Percentiles rank a stretch among this genome's conserved stretches.
Conservation (phyloP, 1,140 invertebrate genomes). For the Cotesia vestalis region DNA sequence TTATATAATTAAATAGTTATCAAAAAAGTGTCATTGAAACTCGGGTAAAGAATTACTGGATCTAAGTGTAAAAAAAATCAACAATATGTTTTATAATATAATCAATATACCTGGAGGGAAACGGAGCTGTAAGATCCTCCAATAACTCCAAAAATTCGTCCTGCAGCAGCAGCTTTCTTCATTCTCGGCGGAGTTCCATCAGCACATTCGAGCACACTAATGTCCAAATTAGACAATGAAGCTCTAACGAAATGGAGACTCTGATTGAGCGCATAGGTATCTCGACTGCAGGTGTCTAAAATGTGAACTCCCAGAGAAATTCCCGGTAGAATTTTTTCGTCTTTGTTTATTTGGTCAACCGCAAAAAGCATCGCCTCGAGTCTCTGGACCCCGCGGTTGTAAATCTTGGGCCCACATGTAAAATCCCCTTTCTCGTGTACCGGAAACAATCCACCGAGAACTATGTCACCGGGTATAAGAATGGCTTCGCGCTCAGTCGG, state of each 20-base stretch:
- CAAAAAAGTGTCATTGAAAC: too few relatives aligned
- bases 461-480: slow-evolving; percentile 72
- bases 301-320: slow-evolving; percentile 77
- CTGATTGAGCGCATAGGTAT: slow-evolving; percentile 84
- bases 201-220: slow-evolving; percentile 71
- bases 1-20: too few relatives aligned
- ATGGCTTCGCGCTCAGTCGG: slow-evolving; percentile 53
- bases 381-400: slow-evolving; percentile 82
- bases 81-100: too few relatives aligned
- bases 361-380: slow-evolving; percentile 87
- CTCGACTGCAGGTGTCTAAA: slow-evolving; percentile 81
- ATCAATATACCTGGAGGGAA: slow-evolving; percentile 68
- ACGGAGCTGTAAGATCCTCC: slow-evolving; percentile 79
- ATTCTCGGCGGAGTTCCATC: slow-evolving; percentile 69
- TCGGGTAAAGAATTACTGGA: too few relatives aligned
- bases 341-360: slow-evolving; percentile 77
- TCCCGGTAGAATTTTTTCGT: slow-evolving; percentile 71
- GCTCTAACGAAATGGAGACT: slow-evolving; percentile 81
- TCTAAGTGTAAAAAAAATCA: too few relatives aligned
- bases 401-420: slow-evolving; percentile 75
- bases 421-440: slow-evolving; percentile 76
- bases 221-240: slow-evolving; percentile 73
- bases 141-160: slow-evolving; percentile 73
- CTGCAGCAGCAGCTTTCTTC: slow-evolving; percentile 67
- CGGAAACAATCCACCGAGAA: slow-evolving; percentile 82